A percentile compares a stretch with the other conserved stretches of the same genome.
Evolutionary conservation across 2,113 vertebrate genomes (phyloP).

Genomic region (Xiphophorus hellerii): DNA sequence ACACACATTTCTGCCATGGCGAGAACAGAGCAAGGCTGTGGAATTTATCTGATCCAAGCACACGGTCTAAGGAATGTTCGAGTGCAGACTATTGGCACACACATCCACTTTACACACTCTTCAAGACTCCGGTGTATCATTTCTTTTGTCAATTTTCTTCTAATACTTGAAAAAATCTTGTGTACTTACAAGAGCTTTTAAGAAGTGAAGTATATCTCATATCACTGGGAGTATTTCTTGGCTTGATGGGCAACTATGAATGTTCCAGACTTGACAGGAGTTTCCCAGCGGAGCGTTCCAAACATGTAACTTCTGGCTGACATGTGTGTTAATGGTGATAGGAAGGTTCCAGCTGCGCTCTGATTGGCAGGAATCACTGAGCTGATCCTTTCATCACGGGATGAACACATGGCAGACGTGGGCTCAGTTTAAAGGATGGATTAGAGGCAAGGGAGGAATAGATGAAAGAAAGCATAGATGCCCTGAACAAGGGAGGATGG

Average conservation of each 20-base stretch:
- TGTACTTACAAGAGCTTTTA: background rate
- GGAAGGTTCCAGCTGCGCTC: constrained; percentile 33
- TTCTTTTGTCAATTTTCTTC: background rate
- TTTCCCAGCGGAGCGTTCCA: constrained; percentile 6
- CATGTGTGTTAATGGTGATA: constrained; percentile 27
- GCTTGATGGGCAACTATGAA: background rate
- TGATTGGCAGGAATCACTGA: constrained; percentile 56
- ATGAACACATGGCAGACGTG: constrained; percentile 60
- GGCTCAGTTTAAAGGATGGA: constrained; percentile 66
- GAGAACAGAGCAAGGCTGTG: constrained; percentile 53
- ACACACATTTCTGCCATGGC: constrained; percentile 42
- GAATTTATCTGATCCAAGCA: constrained; percentile 61
- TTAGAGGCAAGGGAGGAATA: constrained; percentile 58
- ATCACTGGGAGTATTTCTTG: background rate
- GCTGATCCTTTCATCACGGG: constrained; percentile 65
- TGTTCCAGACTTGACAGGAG: constrained; percentile 4
- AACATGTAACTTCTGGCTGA: constrained; percentile 26
- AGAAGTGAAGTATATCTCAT: background rate
- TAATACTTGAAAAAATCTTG: background rate
- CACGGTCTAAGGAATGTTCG: constrained; percentile 58
- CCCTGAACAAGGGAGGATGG: constrained; percentile 47
- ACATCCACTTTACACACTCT: background rate
- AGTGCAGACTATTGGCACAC: constrained; percentile 29
- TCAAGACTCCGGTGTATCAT: background rate
- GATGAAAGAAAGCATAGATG: constrained; percentile 70